Evolutionary conservation across 2,113 vertebrate species (phyloP).

Genomic region (Poeciliopsis prolifica): DNA sequence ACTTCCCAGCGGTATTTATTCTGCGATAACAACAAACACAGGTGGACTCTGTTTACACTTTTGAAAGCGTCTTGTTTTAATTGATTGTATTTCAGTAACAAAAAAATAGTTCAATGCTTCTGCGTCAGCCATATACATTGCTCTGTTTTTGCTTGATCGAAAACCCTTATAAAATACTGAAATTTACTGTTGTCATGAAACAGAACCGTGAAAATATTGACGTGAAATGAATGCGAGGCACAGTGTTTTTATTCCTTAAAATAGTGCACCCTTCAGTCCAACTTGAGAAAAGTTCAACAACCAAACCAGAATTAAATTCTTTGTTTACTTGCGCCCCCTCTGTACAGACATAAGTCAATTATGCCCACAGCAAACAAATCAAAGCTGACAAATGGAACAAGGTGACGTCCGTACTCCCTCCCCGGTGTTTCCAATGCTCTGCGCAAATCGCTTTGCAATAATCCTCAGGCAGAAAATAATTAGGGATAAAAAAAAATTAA

Average conservation of each 20-base stretch:
- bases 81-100: not conserved
- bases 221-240: not conserved
- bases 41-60: not conserved
- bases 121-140: not conserved
- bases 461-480: constrained; percentile 72
- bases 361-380: constrained; percentile 71
- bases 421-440: constrained; percentile 31
- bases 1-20: not conserved
- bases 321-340: constrained; percentile 47
- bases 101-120: not conserved
- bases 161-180: not conserved
- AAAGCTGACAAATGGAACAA: constrained; percentile 71
- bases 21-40: not conserved
- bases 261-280: not conserved
- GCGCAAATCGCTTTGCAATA: constrained; percentile 69
- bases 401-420: constrained; percentile 44
- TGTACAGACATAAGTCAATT: constrained; percentile 65
- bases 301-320: constrained; percentile 14
- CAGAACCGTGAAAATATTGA: not conserved
- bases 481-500: constrained; percentile 66
- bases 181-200: not conserved
- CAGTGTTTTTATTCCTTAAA: not conserved
- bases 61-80: not conserved
- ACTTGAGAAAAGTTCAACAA: constrained; percentile 7
- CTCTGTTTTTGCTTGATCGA: not conserved